Evolutionary conservation across 1,140 invertebrate genomes (phyloP), one percentile per base, ranked within the genome.

Genomic region (Calephelis nemesis): DNA sequence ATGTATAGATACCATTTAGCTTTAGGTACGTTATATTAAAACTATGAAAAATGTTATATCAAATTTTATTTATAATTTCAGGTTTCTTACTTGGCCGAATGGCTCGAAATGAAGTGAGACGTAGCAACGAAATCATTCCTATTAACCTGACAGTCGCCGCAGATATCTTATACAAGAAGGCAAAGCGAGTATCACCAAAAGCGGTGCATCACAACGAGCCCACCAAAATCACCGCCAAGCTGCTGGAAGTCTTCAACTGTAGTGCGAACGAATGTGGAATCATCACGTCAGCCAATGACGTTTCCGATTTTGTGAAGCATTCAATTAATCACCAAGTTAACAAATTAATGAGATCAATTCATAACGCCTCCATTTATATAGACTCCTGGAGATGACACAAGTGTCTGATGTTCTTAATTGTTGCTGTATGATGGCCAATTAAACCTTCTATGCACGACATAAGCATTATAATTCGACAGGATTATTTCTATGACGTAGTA

Each of bases 331-430:
- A 73, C 7, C 77, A 88, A 80, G 77, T 88, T 6, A 70, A 65
- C 47, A 88, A 84, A 71, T 67, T 88, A 47, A 79, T 87, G 9
- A 85, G 69, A 67, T 72, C 79, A 42, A 83, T 90, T 15, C 49
- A 85, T 66, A 90, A 90, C 54, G 85, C 86, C 2, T 78, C 88
- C 0, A 47, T 76, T 4, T 90, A 84, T 78, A 77, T 90, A 52
- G 88, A 88, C 52, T 81, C 85, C 7, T 72, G 88, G 66, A 88
- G 85, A 67, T 88, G 86, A 90, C 79, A 83, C 71, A 77, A 19
- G 47, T 52, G 30, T 11, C 47, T 49, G 12, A 49, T 65, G 49
- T 40, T 40, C 1, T 13, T 50, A 63, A 45, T 45, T 47, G 42
- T 63, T 45, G 45, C 42, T 15, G 12, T 42, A 47, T n/a, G 42